Conservation (phyloP, 2,797 vertebrate genomes). For the Onychomys torridus region DNA sequence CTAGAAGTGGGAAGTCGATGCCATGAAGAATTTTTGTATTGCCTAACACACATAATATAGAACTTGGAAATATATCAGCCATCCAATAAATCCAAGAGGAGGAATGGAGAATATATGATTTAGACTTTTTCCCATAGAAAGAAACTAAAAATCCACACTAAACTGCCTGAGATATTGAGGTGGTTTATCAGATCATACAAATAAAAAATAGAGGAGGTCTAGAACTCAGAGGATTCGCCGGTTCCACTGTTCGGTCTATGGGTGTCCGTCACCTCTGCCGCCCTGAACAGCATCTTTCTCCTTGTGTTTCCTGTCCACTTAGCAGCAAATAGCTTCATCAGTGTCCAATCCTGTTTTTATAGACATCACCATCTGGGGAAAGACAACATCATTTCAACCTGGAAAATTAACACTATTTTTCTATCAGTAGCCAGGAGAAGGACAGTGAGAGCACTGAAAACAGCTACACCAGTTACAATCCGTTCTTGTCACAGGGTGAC, state of each 20-base stretch:
- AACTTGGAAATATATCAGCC: constrained; percentile 17
- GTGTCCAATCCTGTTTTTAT: background rate
- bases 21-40: background rate
- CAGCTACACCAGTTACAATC: background rate
- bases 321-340: background rate
- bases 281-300: background rate
- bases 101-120: background rate
- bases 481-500: background rate
- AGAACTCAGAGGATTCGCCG: background rate
- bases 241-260: background rate
- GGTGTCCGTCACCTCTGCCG: background rate
- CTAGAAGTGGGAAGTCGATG: background rate
- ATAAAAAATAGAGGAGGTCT: background rate
- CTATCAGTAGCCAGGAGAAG: background rate
- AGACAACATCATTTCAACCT: background rate
- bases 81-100: background rate
- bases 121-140: background rate
- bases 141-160: background rate
- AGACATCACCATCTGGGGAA: background rate
- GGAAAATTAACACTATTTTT: background rate
- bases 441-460: background rate
- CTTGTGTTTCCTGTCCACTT: background rate
- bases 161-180: background rate
- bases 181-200: background rate
- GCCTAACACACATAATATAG: background rate